Evolutionary conservation across 2,797 vertebrate species (phyloP).

Genomic region (Scleropages formosus): DNA sequence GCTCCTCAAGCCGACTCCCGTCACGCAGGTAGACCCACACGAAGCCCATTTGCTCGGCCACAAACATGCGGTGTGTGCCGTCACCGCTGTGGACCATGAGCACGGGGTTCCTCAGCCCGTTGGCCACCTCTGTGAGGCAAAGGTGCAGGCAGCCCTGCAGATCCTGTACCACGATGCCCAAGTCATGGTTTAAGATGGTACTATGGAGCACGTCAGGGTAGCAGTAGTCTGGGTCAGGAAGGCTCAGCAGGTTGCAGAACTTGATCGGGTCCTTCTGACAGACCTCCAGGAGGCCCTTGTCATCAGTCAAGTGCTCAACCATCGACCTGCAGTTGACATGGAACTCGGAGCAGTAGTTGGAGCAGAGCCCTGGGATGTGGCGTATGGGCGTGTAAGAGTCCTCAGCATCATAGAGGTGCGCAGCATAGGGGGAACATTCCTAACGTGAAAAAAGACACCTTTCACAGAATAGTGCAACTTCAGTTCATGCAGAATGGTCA

Average conservation of each 20-base stretch:
- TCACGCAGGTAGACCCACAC: conserved; percentile 77
- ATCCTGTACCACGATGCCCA: conserved; percentile 67
- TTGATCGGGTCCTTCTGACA: conserved; percentile 46
- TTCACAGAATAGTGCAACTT: too few species aligned
- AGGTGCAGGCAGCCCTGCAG: conserved; percentile 75
- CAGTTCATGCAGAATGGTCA: too few species aligned
- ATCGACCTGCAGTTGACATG: conserved; percentile 66
- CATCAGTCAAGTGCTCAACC: conserved; percentile 64
- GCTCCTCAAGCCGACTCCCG: conserved; percentile 72
- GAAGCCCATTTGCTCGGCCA: conserved; percentile 78
- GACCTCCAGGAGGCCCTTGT: conserved; percentile 58
- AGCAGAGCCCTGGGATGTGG: conserved; percentile 76
- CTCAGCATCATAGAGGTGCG: conserved; percentile 79
- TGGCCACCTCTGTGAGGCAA: conserved; percentile 78
- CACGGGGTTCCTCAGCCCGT: conserved; percentile 74
- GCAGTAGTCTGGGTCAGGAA: conserved; percentile 78
- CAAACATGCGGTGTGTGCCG: conserved; percentile 71
- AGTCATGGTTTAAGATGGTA: conserved; percentile 61
- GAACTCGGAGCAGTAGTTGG: conserved; percentile 72
- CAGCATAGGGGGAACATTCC: conserved; percentile 84
- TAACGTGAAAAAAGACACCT: conserved; percentile 39
- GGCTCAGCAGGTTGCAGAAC: conserved; percentile 72
- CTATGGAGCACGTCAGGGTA: conserved; percentile 74
- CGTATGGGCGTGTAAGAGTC: conserved; percentile 71
- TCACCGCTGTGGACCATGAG: conserved; percentile 75